These are phyloP conservation scores for Pseudomugil tenellus DNA, from an alignment of 2,797 vertebrate species.

Conservation along the genomic window DNA sequence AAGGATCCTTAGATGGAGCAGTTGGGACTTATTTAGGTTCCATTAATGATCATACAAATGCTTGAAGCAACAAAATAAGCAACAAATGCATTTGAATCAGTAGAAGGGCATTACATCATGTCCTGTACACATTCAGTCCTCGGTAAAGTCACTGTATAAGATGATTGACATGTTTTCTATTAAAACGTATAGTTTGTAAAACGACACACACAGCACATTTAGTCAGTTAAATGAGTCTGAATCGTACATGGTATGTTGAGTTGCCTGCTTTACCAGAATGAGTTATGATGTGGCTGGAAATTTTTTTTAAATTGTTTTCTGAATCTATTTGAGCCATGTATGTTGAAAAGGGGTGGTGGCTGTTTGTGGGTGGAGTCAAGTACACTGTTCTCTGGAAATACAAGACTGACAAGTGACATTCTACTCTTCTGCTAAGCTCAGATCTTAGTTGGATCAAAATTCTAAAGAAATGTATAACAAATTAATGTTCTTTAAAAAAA, in stretches of 20 bases:
- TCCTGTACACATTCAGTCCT: not conserved
- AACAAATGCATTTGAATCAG: not conserved
- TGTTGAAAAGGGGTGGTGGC: not conserved
- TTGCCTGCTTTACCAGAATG: not conserved
- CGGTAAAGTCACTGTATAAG: not conserved
- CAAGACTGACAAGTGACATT: slow-evolving; percentile 1
- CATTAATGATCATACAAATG: not conserved
- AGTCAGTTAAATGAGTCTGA: no score
- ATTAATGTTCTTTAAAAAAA: not conserved
- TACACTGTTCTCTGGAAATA: not conserved
- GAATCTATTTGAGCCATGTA: not conserved
- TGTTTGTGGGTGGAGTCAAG: not conserved
- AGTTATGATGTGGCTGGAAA: not conserved
- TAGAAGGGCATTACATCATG: not conserved
- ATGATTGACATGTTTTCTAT: not conserved
- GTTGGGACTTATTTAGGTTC: no score
- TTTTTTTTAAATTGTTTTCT: not conserved
- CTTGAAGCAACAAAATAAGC: not conserved
- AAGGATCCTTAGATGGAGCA: not conserved
- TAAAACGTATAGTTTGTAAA: not conserved
- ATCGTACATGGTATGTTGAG: not conserved
- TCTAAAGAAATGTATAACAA: not conserved
- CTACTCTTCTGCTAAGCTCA: not conserved
- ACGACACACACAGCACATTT: no score
- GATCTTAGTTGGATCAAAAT: not conserved